A percentile compares a stretch with the other conserved stretches of the same genome.
These are phyloP conservation scores for Smutsia temminckii DNA, from an alignment of 2,797 vertebrate genomes.

Conservation along the genomic window DNA sequence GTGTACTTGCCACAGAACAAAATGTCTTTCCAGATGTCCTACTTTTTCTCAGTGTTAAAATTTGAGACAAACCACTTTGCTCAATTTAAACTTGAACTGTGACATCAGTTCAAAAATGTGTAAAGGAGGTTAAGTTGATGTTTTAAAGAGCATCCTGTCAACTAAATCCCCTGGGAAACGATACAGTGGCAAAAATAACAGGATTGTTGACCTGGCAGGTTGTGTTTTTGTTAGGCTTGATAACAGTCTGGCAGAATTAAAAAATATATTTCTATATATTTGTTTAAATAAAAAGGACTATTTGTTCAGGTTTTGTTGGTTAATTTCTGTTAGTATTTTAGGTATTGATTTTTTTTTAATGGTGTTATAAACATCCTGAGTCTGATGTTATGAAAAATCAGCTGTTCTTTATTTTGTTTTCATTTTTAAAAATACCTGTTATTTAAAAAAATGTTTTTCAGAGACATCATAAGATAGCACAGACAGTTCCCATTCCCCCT, in stretches of 20 bases:
- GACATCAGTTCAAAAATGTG: slow-evolving; percentile 18
- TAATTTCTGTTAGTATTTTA: slow-evolving; percentile 41
- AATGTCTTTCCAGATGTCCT: neutral
- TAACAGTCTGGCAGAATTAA: slow-evolving; percentile 23
- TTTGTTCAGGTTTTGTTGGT: slow-evolving; percentile 45
- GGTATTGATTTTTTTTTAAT: slow-evolving; percentile 1
- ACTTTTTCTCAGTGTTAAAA: neutral
- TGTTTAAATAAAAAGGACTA: slow-evolving; percentile 51
- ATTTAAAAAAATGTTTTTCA: slow-evolving; percentile 39
- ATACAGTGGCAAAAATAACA: slow-evolving; percentile 10
- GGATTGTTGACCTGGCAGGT: slow-evolving; percentile 5
- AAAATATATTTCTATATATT: neutral
- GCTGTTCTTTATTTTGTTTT: slow-evolving; percentile 37
- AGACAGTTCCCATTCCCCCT: neutral
- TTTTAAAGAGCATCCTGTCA: slow-evolving; percentile 56
- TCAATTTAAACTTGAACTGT: slow-evolving; percentile 5
- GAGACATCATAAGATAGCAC: neutral
- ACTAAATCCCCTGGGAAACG: slow-evolving; percentile 19
- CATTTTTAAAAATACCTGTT: slow-evolving; percentile 21
- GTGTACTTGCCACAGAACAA: neutral
- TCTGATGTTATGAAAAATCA: slow-evolving; percentile 43
- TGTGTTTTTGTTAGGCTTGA: slow-evolving; percentile 48
- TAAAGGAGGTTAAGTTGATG: slow-evolving; percentile 8
- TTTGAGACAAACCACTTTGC: neutral
- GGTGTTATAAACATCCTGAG: slow-evolving; percentile 10